Conservation (phyloP, 2,113 vertebrate species). For the Pao palembangensis region DNA sequence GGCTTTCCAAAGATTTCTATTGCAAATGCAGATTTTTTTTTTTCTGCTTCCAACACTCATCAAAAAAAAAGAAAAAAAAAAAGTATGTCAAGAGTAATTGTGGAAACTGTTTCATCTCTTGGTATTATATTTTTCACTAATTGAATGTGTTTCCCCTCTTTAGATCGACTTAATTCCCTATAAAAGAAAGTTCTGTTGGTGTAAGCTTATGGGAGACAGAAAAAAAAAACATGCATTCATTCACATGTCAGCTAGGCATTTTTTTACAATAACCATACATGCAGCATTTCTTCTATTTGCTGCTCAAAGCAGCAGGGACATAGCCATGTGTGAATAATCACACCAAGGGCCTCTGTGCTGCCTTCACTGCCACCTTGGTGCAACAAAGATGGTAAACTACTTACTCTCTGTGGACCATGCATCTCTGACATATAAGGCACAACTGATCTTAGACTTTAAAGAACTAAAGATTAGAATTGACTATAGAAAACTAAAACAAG, state of each 20-base stretch:
- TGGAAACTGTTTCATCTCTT: conserved; percentile 71
- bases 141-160: conserved; percentile 66
- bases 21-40: conserved; percentile 70
- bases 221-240: conserved; percentile 45
- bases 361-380: conserved; percentile 63
- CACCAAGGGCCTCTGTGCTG: conserved; percentile 66
- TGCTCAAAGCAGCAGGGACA: conserved; percentile 62
- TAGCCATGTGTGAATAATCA: conserved; percentile 74
- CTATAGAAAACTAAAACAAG: conserved; percentile 70
- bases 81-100: conserved; percentile 65
- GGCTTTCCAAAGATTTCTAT: conserved; percentile 68
- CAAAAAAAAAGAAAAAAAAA: conserved; percentile 66
- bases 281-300: conserved; percentile 63
- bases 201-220: neutral
- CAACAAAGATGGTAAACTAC: conserved; percentile 29
- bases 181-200: conserved; percentile 19
- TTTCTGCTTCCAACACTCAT: conserved; percentile 49
- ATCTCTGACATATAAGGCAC: conserved; percentile 66
- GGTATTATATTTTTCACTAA: conserved; percentile 76
- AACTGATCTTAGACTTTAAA: conserved; percentile 68
- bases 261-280: conserved; percentile 70
- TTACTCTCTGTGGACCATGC: conserved; percentile 69
- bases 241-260: conserved; percentile 61
- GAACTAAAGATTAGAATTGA: conserved; percentile 74
- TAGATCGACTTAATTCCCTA: conserved; percentile 42